Evolutionary conservation across 1,140 invertebrate species (phyloP).

Genomic region (Drosophila bocqueti): DNA sequence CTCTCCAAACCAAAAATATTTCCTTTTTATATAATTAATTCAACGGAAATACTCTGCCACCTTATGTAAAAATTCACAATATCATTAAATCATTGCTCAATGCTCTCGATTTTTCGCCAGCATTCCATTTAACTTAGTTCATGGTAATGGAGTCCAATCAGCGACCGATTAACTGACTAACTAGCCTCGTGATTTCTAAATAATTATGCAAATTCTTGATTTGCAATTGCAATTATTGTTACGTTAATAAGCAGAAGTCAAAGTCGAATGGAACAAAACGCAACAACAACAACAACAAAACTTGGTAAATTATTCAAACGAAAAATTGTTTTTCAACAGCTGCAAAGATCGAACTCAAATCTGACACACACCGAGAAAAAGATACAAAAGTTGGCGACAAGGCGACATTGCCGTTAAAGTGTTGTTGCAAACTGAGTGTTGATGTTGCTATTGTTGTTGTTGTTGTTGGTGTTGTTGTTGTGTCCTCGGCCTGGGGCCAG

Average conservation of each 20-base stretch:
- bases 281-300: constrained; percentile 31
- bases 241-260: constrained; percentile 66
- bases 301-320: constrained; percentile 78
- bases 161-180: constrained; percentile 62
- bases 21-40: neutral
- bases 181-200: constrained; percentile 82
- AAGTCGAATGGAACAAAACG: constrained; percentile 25
- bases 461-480: constrained; percentile 30
- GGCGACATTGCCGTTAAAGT: constrained; percentile 57
- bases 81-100: constrained; percentile 12
- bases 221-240: constrained; percentile 74
- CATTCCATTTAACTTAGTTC: constrained; percentile 47
- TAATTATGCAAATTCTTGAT: constrained; percentile 78
- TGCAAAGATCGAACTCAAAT: constrained; percentile 65
- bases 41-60: neutral
- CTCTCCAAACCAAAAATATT: neutral
- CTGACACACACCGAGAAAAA: constrained; percentile 46
- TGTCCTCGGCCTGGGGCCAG: constrained; percentile 54
- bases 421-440: constrained; percentile 47
- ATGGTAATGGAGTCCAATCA: constrained; percentile 48
- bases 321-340: constrained; percentile 75
- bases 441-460: constrained; percentile 20
- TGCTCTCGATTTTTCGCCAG: constrained; percentile 41
- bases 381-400: constrained; percentile 51
- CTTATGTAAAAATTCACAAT: constrained; percentile 13